A percentile compares a stretch with the other conserved stretches of the same genome.
Conservation (phyloP, 2,888 invertebrate species). For the Drosophila buzzatii region DNA sequence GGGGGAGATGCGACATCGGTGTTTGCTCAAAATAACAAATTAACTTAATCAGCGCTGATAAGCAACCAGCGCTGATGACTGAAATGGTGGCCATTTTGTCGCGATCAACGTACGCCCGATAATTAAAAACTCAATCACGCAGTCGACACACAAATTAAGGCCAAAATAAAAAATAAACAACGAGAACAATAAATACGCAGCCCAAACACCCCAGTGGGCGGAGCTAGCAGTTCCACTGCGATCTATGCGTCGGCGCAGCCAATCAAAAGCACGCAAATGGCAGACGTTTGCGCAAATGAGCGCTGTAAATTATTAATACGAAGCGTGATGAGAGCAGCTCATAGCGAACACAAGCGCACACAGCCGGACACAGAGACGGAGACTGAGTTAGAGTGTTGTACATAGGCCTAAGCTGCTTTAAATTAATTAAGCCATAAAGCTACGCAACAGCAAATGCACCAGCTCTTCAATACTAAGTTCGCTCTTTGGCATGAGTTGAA, state of each 20-base stretch:
- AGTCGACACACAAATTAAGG: neutral
- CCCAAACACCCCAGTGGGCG: constrained; percentile 41
- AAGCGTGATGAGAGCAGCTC: constrained; percentile 10
- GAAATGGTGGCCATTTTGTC: constrained; percentile 34
- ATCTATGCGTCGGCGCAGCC: constrained; percentile 65
- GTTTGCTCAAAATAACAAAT: constrained; percentile 62
- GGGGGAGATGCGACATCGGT: constrained; percentile 32
- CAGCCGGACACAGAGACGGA: neutral
- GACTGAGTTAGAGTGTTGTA: constrained; percentile 5
- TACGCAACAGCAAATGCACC: constrained; percentile 4
- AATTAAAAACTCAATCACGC: constrained; percentile 74
- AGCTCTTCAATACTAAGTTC: constrained; percentile 38
- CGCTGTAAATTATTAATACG: constrained; percentile 55
- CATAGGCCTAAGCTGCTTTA: constrained; percentile 21
- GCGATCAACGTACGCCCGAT: constrained; percentile 7
- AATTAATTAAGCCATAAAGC: constrained; percentile 79
- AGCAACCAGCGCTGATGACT: constrained; percentile 32
- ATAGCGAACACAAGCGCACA: neutral
- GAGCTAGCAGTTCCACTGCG: constrained; percentile 34
- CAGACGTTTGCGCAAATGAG: constrained; percentile 55
- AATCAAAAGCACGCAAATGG: constrained; percentile 60
- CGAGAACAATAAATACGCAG: constrained; percentile 6
- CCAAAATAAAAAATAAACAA: constrained; percentile 3
- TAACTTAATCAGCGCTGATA: constrained; percentile 78
- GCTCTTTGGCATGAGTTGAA: constrained; percentile 37